Conservation (phyloP, 2,888 invertebrate genomes). For the Drosophila kuntzei region DNA sequence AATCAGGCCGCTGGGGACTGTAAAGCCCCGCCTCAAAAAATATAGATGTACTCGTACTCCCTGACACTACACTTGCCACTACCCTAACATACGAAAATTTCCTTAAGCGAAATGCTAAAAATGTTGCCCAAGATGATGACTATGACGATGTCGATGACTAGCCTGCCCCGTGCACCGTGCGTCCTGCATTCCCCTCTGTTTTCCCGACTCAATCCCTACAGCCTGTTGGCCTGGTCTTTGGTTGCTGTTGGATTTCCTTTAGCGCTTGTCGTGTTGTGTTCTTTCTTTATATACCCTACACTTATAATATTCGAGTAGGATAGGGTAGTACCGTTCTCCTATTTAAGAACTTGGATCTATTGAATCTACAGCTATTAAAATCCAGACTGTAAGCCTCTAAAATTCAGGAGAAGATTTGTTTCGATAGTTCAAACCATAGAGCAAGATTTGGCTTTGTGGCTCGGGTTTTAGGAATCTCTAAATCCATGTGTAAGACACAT, state of each 20-base stretch:
- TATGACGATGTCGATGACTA: constrained; percentile 75
- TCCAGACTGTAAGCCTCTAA: too few relatives aligned
- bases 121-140: constrained; percentile 69
- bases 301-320: not conserved
- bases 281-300: constrained; percentile 32
- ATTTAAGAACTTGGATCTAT: not conserved
- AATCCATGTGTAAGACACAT: too few relatives aligned
- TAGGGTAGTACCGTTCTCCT: not conserved
- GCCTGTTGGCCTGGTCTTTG: constrained; percentile 45
- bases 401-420: too few relatives aligned
- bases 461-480: too few relatives aligned
- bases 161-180: constrained; percentile 14
- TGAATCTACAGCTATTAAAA: not conserved
- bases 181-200: not conserved
- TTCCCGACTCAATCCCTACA: not conserved
- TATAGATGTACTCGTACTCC: constrained; percentile 39
- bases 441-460: too few relatives aligned
- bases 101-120: constrained; percentile 69
- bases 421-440: too few relatives aligned
- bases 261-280: constrained; percentile 50
- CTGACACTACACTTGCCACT: constrained; percentile 44
- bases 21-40: constrained; percentile 59
- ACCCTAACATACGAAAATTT: constrained; percentile 51
- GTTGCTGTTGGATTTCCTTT: constrained; percentile 56
- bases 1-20: constrained; percentile 81